Base-by-base conservation (phyloP, 2,797 vertebrate species). In the Enteromius fasciolatus region DNA sequence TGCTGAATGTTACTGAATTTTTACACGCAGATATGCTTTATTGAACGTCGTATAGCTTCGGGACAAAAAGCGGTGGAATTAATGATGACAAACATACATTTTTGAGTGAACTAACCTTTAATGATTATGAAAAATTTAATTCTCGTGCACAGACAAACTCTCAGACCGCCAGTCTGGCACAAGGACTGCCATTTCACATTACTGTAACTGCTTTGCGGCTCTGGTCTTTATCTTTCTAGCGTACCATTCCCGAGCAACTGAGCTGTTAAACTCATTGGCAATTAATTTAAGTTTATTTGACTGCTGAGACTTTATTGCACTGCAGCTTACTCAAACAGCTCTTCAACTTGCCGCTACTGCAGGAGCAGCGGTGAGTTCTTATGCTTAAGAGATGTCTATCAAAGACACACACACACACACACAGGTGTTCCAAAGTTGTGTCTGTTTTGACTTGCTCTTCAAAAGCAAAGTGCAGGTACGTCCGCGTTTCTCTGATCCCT, bases 271-370 rank as follows among this genome's bases (percentile, higher is more conserved):
- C 75, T 50, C 41, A 77, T 84, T 75, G 54, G 66, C 66, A 28
- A 57, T 82, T 54, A 70, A 79, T 85, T 85, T 83, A 74, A 82
- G 83, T 81, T 82, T 76, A 82, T 28, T 83, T 84, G 15, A 80
- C 59, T 81, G 82, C n/a, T 79, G 52, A 44, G 77, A 17, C 61
- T 84, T 88, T 77, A 81, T 81, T 74, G 36, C 59, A 44, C 80
- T 76, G 72, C 72, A 67, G 59, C 48, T 67, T 75, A 87, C 75
- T 67, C 74, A 77, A 74, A 87, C 82, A 80, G 72, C 76, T 72
- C 74, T 73, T 66, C 23, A 66, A 14, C 46, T 81, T 18, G 44
- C 54, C 8, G 12, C 67, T 23, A 39, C n/a, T 36, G 46, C 68
- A 63, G 48, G 54, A 63, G 48, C 48, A 39, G 33, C 23, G 11